Conservation (phyloP, 2,797 vertebrate species). For the Enteromius radiatus region DNA sequence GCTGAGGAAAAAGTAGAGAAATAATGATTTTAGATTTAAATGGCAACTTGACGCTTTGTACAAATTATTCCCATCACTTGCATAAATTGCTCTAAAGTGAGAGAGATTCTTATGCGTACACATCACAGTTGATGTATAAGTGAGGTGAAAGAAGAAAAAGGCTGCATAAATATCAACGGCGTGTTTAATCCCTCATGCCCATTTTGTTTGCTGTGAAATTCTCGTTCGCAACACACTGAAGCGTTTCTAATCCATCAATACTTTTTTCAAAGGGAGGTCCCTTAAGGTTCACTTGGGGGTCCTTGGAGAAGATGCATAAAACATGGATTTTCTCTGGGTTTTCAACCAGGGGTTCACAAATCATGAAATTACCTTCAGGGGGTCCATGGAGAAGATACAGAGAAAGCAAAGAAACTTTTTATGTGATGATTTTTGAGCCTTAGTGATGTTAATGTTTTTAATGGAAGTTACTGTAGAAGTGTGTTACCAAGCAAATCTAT, state of each 20-base stretch:
- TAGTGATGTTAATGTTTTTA: neutral
- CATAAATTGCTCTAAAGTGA: slow-evolving; percentile 72
- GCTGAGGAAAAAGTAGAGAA: slow-evolving; percentile 68
- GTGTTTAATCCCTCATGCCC: slow-evolving; percentile 17
- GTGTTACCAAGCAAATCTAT: neutral
- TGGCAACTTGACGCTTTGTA: slow-evolving; percentile 67
- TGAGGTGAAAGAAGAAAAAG: slow-evolving; percentile 55
- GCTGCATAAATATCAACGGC: slow-evolving; percentile 31
- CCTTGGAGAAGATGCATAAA: slow-evolving; percentile 47
- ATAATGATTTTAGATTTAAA: slow-evolving; percentile 77
- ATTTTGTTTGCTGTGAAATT: slow-evolving; percentile 33
- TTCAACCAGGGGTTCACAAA: neutral
- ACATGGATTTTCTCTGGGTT: slow-evolving; percentile 49
- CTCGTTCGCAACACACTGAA: slow-evolving; percentile 14
- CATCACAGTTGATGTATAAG: slow-evolving; percentile 57
- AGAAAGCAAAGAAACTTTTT: neutral
- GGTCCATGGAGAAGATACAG: neutral
- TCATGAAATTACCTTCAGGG: neutral
- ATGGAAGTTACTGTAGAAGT: neutral
- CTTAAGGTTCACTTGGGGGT: slow-evolving; percentile 7
- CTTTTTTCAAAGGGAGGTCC: slow-evolving; percentile 6
- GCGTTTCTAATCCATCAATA: slow-evolving; percentile 28
- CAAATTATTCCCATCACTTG: slow-evolving; percentile 74
- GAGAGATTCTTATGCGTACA: slow-evolving; percentile 63
- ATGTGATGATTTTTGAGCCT: neutral